Conservation (phyloP, 2,113 vertebrate genomes). For the Coptodon bakossiorum region DNA sequence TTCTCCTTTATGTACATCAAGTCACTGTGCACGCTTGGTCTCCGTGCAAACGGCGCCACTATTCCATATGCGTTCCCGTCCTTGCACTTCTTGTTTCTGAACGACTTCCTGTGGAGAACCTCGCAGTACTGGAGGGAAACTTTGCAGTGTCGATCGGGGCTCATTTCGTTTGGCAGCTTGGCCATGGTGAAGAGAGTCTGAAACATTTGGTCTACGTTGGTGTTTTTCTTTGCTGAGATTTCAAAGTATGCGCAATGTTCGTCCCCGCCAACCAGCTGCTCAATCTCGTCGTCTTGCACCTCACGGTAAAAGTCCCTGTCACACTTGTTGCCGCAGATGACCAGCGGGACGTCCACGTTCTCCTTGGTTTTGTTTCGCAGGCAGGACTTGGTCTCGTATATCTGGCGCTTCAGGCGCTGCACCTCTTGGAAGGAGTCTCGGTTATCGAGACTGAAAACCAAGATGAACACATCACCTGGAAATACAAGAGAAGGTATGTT, state of each 20-base stretch:
- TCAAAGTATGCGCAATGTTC: conserved; percentile 92
- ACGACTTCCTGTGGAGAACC: conserved; percentile 82
- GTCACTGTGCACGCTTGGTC: conserved; percentile 97
- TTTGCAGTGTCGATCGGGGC: conserved; percentile 91
- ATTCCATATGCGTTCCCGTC: conserved; percentile 88
- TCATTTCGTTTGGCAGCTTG: conserved; percentile 94
- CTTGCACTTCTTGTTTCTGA: conserved; percentile 81
- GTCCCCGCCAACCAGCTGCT: conserved; percentile 80
- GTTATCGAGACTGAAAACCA: conserved; percentile 96
- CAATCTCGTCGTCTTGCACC: conserved; percentile 84
- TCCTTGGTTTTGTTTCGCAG: conserved; percentile 95
- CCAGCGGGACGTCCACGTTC: conserved; percentile 86
- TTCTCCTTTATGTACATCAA: conserved; percentile 96
- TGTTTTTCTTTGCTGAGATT: conserved; percentile 94
- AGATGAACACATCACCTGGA: conserved; percentile 91
- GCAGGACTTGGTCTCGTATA: conserved; percentile 92
- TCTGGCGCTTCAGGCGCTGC: conserved; percentile 90
- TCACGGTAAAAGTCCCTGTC: conserved; percentile 88
- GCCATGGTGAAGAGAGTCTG: conserved; percentile 90
- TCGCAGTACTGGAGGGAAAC: conserved; percentile 88
- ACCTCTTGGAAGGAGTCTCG: conserved; percentile 95
- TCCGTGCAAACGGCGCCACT: conserved; percentile 87
- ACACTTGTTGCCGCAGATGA: conserved; percentile 96
- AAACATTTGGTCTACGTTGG: conserved; percentile 94
- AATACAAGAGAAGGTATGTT: not conserved